Percentiles rank a stretch among this genome's conserved stretches.
phyloP scores from a whole-genome alignment of 2,113 vertebrate species.

The Origma solitaria region DNA sequence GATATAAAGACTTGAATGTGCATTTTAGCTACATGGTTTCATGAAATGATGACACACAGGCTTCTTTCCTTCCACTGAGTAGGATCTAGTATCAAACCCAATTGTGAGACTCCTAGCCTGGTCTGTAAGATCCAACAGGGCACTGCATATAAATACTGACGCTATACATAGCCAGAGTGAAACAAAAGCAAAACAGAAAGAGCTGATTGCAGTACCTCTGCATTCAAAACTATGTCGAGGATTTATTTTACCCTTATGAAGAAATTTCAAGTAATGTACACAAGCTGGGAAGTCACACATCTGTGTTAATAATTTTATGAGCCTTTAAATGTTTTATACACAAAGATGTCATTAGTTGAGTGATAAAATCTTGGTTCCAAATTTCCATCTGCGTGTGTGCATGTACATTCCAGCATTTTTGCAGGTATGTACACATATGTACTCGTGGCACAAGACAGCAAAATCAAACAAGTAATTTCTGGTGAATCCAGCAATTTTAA shows the following conservation, averaged over 20 bases:
- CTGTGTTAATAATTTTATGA: not conserved
- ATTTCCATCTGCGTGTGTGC: not conserved
- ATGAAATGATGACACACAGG: constrained; percentile 36
- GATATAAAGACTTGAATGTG: constrained; percentile 38
- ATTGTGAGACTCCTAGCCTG: constrained; percentile 43
- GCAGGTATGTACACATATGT: not conserved
- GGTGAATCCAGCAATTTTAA: not conserved
- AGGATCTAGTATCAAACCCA: constrained; percentile 51
- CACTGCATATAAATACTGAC: constrained; percentile 19
- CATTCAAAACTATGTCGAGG: not conserved
- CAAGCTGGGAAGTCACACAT: not conserved
- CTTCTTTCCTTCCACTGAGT: constrained; percentile 41
- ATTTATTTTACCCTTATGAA: not conserved
- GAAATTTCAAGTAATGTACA: not conserved
- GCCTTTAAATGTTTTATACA: not conserved
- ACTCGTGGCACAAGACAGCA: not conserved
- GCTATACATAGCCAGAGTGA: not conserved
- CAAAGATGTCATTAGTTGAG: not conserved
- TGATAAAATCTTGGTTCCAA: not conserved
- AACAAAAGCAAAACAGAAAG: not conserved
- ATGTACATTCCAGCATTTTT: not conserved
- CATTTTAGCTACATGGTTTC: constrained; percentile 22
- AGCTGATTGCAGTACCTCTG: not conserved
- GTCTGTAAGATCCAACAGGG: constrained; percentile 7
- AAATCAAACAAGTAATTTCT: not conserved